phyloP scores from a whole-genome alignment of 2,797 vertebrate species.

The Siniperca obscura region DNA sequence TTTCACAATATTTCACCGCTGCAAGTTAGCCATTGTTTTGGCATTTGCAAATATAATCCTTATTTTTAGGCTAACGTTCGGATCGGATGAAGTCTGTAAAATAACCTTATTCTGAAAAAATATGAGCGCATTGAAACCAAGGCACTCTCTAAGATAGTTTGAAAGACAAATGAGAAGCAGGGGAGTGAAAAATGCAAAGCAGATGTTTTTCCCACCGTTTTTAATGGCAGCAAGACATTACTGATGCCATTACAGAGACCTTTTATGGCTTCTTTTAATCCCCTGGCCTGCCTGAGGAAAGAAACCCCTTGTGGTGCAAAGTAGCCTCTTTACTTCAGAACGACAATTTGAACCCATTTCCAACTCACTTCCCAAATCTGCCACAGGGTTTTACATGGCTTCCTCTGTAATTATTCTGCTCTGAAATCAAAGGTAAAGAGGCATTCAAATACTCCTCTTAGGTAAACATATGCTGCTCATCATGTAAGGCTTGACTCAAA shows the following conservation, averaged over 20 bases:
- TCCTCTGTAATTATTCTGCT: constrained; percentile 82
- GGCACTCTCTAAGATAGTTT: constrained; percentile 76
- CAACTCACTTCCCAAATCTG: constrained; percentile 94
- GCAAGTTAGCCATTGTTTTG: constrained; percentile 33
- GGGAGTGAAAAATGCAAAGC: constrained; percentile 88
- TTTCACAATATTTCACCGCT: constrained; percentile 17
- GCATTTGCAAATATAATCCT: constrained; percentile 36
- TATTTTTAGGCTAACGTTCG: constrained; percentile 44
- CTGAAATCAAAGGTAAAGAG: constrained; percentile 79
- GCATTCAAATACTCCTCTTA: constrained; percentile 83
- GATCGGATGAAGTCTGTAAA: constrained; percentile 54
- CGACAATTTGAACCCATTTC: constrained; percentile 96
- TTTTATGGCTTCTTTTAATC: constrained; percentile 97
- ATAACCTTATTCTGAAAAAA: constrained; percentile 61
- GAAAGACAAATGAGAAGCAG: constrained; percentile 84
- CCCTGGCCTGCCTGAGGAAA: constrained; percentile 88
- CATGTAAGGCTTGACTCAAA: constrained; percentile 82
- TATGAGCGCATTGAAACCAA: constrained; percentile 67
- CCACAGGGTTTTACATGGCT: constrained; percentile 89
- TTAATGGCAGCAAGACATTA: constrained; percentile 98
- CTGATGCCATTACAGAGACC: constrained; percentile 97
- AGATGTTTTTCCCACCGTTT: constrained; percentile 92
- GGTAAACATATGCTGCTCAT: constrained; percentile 90
- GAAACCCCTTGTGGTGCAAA: constrained; percentile 94
- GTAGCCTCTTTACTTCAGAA: constrained; percentile 93